These are phyloP conservation scores for Syngnathus rostellatus DNA, from an alignment of 2,797 vertebrate species.

Conservation along the genomic window DNA sequence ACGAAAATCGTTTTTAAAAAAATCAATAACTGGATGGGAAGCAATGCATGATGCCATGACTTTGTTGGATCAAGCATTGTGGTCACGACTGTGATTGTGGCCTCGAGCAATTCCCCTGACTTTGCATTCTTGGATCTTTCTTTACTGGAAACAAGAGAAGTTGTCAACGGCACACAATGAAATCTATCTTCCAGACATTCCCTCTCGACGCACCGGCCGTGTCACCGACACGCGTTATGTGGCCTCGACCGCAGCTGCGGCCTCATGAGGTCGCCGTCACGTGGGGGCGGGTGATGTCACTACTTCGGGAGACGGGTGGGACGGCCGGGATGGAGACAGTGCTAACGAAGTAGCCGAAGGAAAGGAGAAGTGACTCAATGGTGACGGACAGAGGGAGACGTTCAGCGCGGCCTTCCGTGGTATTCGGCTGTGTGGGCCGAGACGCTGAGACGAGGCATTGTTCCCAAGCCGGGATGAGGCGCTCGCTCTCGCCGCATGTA, in stretches of 20 bases:
- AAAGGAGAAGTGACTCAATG: slow-evolving; percentile 20
- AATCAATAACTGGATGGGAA: too few species aligned
- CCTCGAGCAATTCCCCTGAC: neutral
- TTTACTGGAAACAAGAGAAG: neutral
- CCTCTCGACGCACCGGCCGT: slow-evolving; percentile 21
- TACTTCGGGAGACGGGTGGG: slow-evolving; percentile 6
- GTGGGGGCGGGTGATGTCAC: slow-evolving; percentile 54
- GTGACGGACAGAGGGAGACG: slow-evolving; percentile 32
- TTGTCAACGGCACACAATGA: neutral
- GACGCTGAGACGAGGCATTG: slow-evolving; percentile 49
- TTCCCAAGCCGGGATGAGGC: slow-evolving; percentile 14
- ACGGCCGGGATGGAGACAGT: slow-evolving; percentile 9
- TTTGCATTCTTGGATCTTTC: neutral
- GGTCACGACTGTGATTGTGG: neutral
- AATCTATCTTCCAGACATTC: neutral
- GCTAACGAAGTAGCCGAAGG: slow-evolving; percentile 31
- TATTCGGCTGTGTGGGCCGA: slow-evolving; percentile 55
- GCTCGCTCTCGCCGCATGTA: slow-evolving; percentile 38
- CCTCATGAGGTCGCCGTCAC: slow-evolving; percentile 43
- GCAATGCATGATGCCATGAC: too few species aligned
- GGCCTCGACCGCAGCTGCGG: slow-evolving; percentile 51
- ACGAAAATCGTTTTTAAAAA: too few species aligned
- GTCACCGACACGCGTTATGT: slow-evolving; percentile 34
- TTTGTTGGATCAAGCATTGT: too few species aligned
- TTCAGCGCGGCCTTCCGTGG: slow-evolving; percentile 35